These are phyloP conservation scores for Aleiodes alternator DNA, from an alignment of 2,888 invertebrate genomes.

Conservation along the genomic window DNA sequence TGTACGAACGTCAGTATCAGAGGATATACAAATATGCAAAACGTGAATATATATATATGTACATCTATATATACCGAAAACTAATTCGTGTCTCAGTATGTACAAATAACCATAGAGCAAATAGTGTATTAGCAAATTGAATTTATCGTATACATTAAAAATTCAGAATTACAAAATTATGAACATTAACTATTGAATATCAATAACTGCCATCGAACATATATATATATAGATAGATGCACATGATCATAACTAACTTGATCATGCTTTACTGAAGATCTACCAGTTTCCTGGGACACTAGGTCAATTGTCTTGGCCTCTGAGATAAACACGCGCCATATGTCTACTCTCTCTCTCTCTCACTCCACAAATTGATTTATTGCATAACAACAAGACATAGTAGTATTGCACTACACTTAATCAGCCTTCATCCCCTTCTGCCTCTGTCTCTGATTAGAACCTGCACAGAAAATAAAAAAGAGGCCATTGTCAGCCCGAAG, in stretches of 20 bases:
- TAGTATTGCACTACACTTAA: slow-evolving; percentile 24
- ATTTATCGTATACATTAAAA: slow-evolving; percentile 27
- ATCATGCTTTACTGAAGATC: no score
- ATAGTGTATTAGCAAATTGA: slow-evolving; percentile 18
- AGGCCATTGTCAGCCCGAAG: slow-evolving; percentile 62
- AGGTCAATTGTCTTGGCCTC: slow-evolving; percentile 15
- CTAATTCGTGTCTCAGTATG: slow-evolving; percentile 3
- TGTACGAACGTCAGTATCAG: slow-evolving; percentile 29
- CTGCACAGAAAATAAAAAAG: slow-evolving; percentile 48
- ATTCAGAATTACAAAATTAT: slow-evolving; percentile 21
- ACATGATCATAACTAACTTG: no score
- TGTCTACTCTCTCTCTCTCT: neutral
- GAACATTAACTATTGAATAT: neutral
- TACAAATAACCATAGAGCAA: slow-evolving; percentile 12
- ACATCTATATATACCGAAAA: neutral
- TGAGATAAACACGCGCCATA: slow-evolving; percentile 23
- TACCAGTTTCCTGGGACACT: no score
- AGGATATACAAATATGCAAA: slow-evolving; percentile 31
- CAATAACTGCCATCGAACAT: neutral
- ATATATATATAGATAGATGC: no score
- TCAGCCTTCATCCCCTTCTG: slow-evolving; percentile 11
- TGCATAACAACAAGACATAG: slow-evolving; percentile 28
- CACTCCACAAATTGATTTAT: slow-evolving; percentile 24
- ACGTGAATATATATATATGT: neutral
- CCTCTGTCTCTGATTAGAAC: neutral